These are phyloP conservation scores for Hemitrygon akajei DNA, from an alignment of 2,797 vertebrate genomes.

Conservation along the genomic window DNA sequence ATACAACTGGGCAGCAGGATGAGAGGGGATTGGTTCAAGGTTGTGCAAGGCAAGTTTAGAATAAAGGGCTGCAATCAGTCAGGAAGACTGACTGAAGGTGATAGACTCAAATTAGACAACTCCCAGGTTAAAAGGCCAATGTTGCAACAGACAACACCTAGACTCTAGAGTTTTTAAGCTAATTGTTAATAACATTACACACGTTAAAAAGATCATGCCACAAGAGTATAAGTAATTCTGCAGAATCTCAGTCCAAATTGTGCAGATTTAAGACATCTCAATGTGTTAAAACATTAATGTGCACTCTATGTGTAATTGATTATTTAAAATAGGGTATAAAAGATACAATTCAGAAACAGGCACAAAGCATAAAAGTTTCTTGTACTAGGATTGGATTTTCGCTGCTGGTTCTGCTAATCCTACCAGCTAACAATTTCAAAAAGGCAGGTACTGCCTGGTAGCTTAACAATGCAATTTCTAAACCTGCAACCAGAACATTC, in stretches of 20 bases:
- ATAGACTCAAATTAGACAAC: neutral
- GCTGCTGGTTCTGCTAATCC: neutral
- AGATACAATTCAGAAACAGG: neutral
- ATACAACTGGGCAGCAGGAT: neutral
- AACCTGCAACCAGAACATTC: neutral
- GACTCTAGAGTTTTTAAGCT: neutral
- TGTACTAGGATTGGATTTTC: neutral
- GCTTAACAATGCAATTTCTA: neutral
- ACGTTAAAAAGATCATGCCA: neutral
- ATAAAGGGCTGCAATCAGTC: neutral
- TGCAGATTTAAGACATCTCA: neutral
- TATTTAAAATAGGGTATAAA: neutral
- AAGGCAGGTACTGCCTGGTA: neutral
- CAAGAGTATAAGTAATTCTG: too few species aligned
- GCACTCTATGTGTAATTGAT: neutral
- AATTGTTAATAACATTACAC: neutral
- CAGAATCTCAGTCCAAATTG: neutral
- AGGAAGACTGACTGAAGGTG: neutral
- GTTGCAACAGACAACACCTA: neutral
- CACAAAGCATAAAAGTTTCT: neutral
- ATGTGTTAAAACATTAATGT: neutral
- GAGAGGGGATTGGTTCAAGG: neutral
- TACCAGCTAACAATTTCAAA: neutral
- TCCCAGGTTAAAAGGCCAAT: neutral
- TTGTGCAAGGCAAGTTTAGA: neutral